Conservation (phyloP, 2,888 invertebrate genomes). For the Tetramorium bicarinatum region DNA sequence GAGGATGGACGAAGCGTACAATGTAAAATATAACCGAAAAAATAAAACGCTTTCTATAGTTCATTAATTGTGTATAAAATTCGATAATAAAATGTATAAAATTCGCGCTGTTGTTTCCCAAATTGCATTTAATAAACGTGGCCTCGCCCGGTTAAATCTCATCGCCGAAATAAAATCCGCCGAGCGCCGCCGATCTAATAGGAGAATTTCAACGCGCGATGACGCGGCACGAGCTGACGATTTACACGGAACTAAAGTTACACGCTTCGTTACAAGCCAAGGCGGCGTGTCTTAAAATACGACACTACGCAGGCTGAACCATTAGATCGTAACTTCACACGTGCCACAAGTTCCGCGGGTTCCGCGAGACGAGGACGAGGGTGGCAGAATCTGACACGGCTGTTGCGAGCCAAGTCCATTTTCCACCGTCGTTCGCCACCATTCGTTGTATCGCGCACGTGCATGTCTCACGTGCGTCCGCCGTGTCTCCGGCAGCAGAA, state of each 20-base stretch:
- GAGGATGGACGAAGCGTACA: neutral
- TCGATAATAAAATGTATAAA: neutral
- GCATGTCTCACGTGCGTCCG: neutral
- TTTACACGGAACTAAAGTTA: constrained; percentile 46
- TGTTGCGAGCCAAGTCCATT: neutral
- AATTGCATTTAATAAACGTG: neutral
- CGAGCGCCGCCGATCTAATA: neutral
- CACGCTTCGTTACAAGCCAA: constrained; percentile 45
- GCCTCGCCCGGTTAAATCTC: neutral
- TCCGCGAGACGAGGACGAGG: neutral
- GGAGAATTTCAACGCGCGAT: constrained; percentile 13
- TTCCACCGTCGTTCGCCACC: constrained; percentile 4
- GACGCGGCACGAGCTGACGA: constrained; percentile 35
- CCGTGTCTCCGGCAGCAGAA: neutral
- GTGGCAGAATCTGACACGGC: constrained; percentile 11
- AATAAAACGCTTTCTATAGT: neutral
- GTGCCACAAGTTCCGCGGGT: constrained; percentile 16
- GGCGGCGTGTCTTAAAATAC: constrained; percentile 57
- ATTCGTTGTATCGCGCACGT: neutral
- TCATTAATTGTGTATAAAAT: neutral
- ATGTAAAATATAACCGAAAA: neutral
- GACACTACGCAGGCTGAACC: constrained; percentile 31
- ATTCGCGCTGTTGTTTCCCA: neutral
- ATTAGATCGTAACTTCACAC: constrained; percentile 50
- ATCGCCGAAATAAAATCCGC: constrained; percentile 8